Evolutionary conservation across 2,888 invertebrate genomes (phyloP).

Genomic region (Pyrrhosoma nymphula): DNA sequence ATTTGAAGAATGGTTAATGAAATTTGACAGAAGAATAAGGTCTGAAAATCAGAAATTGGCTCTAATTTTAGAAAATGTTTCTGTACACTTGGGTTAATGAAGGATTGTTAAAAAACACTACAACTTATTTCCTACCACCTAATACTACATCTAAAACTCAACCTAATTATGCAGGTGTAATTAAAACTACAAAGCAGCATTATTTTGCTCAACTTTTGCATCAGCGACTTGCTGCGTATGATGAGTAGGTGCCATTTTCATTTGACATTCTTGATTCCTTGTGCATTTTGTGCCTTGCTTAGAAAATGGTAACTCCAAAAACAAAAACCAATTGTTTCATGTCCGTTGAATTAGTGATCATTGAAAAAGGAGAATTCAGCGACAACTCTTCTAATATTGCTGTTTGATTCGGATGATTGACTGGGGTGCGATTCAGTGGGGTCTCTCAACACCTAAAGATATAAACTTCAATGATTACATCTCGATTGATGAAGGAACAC

Average conservation of each 20-base stretch:
- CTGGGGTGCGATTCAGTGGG: too few species aligned
- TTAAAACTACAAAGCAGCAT: too few species aligned
- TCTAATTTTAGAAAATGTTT: neutral
- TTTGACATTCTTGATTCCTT: neutral
- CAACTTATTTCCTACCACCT: too few species aligned
- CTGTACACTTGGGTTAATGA: neutral
- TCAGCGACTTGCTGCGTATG: neutral
- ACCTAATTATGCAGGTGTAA: too few species aligned
- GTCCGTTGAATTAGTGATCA: neutral
- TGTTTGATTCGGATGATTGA: too few species aligned
- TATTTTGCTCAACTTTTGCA: neutral
- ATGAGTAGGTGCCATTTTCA: neutral
- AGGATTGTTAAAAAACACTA: too few species aligned
- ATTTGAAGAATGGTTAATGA: neutral
- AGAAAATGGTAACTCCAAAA: neutral
- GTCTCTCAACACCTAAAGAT: too few species aligned
- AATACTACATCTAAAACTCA: too few species aligned
- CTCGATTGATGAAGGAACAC: too few species aligned
- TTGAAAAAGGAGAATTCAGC: too few species aligned
- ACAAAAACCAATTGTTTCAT: neutral
- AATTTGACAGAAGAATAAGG: neutral
- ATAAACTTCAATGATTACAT: too few species aligned
- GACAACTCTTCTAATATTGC: too few species aligned
- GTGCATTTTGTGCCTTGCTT: neutral
- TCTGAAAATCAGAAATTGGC: neutral